Evolutionary conservation across 2,888 invertebrate genomes (phyloP).

Genomic region (Volucella zonaria): DNA sequence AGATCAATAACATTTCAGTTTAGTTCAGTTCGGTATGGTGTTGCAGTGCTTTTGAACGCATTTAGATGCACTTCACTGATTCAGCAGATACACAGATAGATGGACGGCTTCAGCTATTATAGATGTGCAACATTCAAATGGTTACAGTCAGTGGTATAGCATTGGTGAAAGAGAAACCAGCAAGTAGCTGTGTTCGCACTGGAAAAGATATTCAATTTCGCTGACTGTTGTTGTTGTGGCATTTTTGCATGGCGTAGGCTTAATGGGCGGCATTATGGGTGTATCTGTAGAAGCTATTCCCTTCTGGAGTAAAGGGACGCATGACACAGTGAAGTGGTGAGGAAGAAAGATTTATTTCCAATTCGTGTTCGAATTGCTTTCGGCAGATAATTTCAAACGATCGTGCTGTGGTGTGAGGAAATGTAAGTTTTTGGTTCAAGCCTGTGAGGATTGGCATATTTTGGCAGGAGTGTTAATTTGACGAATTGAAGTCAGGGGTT

Average conservation of each 20-base stretch:
- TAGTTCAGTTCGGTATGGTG: too few species aligned
- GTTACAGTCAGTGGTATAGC: conserved; percentile 35
- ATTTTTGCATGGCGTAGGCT: conserved; percentile 34
- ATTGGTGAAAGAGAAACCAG: conserved; percentile 70
- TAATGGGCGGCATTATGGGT: conserved; percentile 58
- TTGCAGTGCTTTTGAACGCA: conserved; percentile 31
- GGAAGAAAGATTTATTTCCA: conserved; percentile 42
- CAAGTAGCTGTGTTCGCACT: conserved; percentile 38
- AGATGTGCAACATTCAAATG: conserved; percentile 66
- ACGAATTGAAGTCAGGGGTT: conserved; percentile 11
- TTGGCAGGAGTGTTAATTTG: conserved; percentile 28
- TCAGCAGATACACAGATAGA: conserved; percentile 3
- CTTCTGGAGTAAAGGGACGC: conserved; percentile 50
- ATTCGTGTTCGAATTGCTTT: conserved; percentile 60
- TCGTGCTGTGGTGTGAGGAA: conserved; percentile 55
- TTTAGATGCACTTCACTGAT: conserved; percentile 46
- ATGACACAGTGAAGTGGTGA: conserved; percentile 10
- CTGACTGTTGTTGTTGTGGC: conserved; percentile 66
- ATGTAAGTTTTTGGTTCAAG: conserved; percentile 36
- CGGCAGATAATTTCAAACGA: conserved; percentile 63
- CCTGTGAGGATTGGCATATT: conserved; percentile 11
- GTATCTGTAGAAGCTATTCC: conserved; percentile 30
- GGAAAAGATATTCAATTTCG: conserved; percentile 71
- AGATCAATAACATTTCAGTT: conserved; percentile 68
- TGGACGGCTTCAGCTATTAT: conserved; percentile 20